A percentile compares a stretch with the other conserved stretches of the same genome.
These are phyloP conservation scores for Laticauda laticaudata DNA, from an alignment of 2,113 vertebrate species.

Conservation along the genomic window DNA sequence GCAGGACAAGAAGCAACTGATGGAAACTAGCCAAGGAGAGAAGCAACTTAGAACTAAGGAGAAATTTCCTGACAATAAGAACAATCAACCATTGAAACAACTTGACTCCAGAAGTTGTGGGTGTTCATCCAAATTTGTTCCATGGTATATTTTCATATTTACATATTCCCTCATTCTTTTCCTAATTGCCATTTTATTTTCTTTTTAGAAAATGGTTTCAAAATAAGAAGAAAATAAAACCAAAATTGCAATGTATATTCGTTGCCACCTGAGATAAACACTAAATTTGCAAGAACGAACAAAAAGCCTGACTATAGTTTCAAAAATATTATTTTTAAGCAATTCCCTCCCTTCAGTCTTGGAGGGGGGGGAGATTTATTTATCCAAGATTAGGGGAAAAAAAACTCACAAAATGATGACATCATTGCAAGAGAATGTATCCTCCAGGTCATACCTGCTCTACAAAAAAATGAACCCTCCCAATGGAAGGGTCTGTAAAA, in stretches of 20 bases:
- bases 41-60: not conserved
- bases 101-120: not conserved
- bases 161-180: no score
- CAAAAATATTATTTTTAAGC: not conserved
- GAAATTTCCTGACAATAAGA: not conserved
- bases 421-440: constrained; percentile 45
- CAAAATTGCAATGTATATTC: not conserved
- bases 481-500: constrained; percentile 63
- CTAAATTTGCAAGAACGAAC: not conserved
- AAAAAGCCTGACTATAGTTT: not conserved
- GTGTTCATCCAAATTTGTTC: not conserved
- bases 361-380: constrained; percentile 22
- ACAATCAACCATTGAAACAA: not conserved
- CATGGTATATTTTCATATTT: no score
- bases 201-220: no score
- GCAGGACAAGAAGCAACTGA: not conserved
- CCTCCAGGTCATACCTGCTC: constrained; percentile 48
- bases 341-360: constrained; percentile 21
- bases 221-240: not conserved
- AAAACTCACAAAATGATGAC: constrained; percentile 31
- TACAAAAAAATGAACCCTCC: constrained; percentile 56
- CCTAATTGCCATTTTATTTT: no score
- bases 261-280: not conserved
- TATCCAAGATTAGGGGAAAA: not conserved
- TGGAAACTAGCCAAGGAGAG: not conserved